Base-by-base conservation (phyloP, 2,113 vertebrate species). In the Bufo bufo region DNA sequence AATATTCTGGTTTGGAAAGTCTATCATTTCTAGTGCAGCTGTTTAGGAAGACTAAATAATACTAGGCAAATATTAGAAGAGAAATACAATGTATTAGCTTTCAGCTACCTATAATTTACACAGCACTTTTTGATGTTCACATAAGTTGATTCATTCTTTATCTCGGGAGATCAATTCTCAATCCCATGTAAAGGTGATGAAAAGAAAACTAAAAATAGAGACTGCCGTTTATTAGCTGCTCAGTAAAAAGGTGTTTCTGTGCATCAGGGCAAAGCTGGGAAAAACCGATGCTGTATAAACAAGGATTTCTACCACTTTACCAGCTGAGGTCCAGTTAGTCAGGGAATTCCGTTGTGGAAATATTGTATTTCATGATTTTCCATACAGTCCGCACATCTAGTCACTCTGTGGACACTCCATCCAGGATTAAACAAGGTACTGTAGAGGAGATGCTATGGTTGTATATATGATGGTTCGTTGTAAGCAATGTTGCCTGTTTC, bases 131-230 rank as follows among this genome's bases (percentile, higher is more conserved):
- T 80, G 56, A 59, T 80, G 78, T 80, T 59, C 54, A 59, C 33
- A 17, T 80, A 43, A 43, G 16, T 59, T 59, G 78, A 33, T 80
- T 80, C 56, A 80, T 33, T 58, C 78, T n/a, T 59, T 80, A 33
- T 80, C 54, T 58, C 19, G 54, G 78, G 78, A 80, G 78, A 59
- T 80, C 78, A 80, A 59, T 80, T 59, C 54, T 80, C 78, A 80
- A 80, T 80, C 78, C 78, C 78, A 45, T 80, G 78, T 80, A 80
- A 59, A 80, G 78, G 54, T 80, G 78, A 80, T 80, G 78, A 80
- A 80, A 79, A 59, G 77, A 59, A 59, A 80, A 80, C 78, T 80
- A 59, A 80, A 80, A 80, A 80, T 80, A 80, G 78, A 80, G 78
- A 59, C 56, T 80, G 54, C 8, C 17, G 54, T 80, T 79, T 79